Percentiles rank a stretch among this genome's conserved stretches.
Evolutionary conservation across 2,888 invertebrate species (phyloP).

Genomic region (Dichetophora obliterata): DNA sequence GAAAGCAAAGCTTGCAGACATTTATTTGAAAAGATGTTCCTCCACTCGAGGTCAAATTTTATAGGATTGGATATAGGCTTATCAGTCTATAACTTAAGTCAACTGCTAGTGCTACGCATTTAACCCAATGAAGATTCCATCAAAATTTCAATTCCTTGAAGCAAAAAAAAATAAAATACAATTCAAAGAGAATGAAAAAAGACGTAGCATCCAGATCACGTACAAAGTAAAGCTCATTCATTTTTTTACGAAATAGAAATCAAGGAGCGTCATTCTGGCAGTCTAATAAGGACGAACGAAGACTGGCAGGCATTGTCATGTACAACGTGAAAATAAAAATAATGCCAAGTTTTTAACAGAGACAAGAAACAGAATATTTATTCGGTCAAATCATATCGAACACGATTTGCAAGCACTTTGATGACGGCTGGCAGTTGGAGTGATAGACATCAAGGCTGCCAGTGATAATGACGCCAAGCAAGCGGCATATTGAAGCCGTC

Average conservation of each 20-base stretch:
- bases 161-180: background rate
- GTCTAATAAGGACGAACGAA: slow-evolving; percentile 1
- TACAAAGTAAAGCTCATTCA: slow-evolving; percentile 13
- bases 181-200: background rate
- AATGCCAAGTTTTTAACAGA: background rate
- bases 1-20: too few species aligned
- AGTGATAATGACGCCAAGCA: slow-evolving; percentile 7
- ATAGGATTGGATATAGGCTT: too few species aligned
- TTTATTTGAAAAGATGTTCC: too few species aligned
- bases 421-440: background rate
- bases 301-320: background rate
- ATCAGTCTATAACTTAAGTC: too few species aligned
- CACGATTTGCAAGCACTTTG: background rate
- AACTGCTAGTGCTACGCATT: background rate
- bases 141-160: background rate
- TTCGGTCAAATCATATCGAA: slow-evolving; percentile 1
- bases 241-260: slow-evolving; percentile 5
- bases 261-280: background rate
- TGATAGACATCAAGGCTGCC: slow-evolving; percentile 27
- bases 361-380: background rate
- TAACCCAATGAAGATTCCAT: background rate
- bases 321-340: background rate
- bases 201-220: slow-evolving; percentile 7
- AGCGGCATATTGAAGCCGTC: background rate
- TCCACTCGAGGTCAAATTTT: too few species aligned